Conservation (phyloP, 1,140 invertebrate species). For the Drosophila dunni region DNA sequence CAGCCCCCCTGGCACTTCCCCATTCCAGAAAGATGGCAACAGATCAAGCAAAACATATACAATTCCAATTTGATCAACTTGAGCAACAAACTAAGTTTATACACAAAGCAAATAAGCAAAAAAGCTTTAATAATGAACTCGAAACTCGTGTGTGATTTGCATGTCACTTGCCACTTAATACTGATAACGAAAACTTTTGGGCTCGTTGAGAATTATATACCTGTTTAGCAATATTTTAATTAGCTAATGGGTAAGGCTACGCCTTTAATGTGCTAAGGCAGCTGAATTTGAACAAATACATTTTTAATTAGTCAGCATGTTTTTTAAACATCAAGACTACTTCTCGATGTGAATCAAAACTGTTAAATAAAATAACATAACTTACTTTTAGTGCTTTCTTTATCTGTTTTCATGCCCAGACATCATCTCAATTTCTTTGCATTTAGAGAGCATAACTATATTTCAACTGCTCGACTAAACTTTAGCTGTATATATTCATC, state of each 20-base stretch:
- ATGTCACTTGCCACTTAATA: slow-evolving; percentile 61
- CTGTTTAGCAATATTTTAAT: slow-evolving; percentile 25
- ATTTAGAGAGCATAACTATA: slow-evolving; percentile 20
- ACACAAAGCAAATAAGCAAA: slow-evolving; percentile 31
- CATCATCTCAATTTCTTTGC: neutral
- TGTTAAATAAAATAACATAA: slow-evolving; percentile 6
- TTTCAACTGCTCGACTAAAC: slow-evolving; percentile 46
- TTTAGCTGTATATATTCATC: slow-evolving; percentile 47
- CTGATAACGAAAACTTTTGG: neutral
- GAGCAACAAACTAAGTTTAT: slow-evolving; percentile 7
- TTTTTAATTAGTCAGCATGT: neutral
- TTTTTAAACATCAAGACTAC: neutral
- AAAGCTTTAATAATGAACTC: slow-evolving; percentile 21
- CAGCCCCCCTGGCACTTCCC: neutral
- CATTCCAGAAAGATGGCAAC: slow-evolving; percentile 12
- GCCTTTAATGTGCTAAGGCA: neutral
- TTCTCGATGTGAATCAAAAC: neutral
- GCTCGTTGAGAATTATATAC: too few relatives aligned
- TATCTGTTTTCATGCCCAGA: neutral
- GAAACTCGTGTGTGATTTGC: slow-evolving; percentile 49
- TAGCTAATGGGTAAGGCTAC: slow-evolving; percentile 21
- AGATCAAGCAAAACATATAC: slow-evolving; percentile 4
- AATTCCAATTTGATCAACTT: slow-evolving; percentile 31
- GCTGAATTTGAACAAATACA: neutral
- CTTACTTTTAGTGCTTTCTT: neutral